Conservation (phyloP, 2,797 vertebrate genomes). For the Malurus splendens region DNA sequence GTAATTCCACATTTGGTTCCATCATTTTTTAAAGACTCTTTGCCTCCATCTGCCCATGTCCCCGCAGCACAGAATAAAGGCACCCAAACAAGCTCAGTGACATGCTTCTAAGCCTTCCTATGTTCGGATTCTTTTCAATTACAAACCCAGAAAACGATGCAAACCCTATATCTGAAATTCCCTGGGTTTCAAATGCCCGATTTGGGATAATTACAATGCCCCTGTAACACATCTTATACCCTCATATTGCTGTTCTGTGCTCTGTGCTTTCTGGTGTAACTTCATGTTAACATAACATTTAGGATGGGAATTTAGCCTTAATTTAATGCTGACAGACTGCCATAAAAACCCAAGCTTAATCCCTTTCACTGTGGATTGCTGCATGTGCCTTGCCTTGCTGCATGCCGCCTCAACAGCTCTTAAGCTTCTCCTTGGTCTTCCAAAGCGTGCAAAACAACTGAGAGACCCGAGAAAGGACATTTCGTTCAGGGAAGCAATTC, state of each 20-base stretch:
- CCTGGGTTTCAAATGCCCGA: constrained; percentile 21
- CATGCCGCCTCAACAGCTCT: not conserved
- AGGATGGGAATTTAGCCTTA: constrained; percentile 27
- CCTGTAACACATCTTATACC: constrained; percentile 11
- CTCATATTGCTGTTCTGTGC: constrained; percentile 18
- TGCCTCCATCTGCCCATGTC: not conserved
- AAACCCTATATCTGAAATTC: constrained; percentile 12
- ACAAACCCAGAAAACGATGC: not conserved
- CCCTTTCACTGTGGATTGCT: not conserved
- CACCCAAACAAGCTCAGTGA: not conserved
- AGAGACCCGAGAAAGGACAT: not conserved
- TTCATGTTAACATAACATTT: constrained; percentile 17
- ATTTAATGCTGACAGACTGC: constrained; percentile 23
- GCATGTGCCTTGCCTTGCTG: not conserved
- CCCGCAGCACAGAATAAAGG: not conserved
- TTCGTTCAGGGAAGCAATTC: not conserved
- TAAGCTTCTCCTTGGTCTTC: not conserved
- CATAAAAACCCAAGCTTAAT: not conserved
- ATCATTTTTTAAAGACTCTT: not conserved
- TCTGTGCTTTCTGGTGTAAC: constrained; percentile 15
- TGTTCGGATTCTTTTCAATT: constrained; percentile 13
- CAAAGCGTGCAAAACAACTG: not conserved
- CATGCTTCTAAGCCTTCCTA: not conserved
- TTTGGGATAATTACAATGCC: constrained; percentile 28
- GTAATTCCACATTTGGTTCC: not conserved